Evolutionary conservation across 2,888 invertebrate genomes (phyloP), one percentile per base, ranked within the genome.

Genomic region (Eupeodes luniger): DNA sequence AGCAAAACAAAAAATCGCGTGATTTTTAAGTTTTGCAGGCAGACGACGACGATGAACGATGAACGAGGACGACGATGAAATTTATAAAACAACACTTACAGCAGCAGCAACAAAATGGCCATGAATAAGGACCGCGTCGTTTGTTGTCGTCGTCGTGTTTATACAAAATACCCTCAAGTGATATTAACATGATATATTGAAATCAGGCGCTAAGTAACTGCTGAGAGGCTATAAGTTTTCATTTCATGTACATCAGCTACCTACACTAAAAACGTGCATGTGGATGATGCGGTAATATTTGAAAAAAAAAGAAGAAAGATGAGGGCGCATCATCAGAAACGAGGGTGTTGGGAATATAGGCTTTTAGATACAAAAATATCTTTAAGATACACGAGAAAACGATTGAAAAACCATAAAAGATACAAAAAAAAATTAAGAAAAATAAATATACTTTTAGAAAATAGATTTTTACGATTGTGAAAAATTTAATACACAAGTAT

Each of bases 121-220:
- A 40, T 27, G 4, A 47, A 69, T 11, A 72, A 59, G 59, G 53
- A 47, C 57, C 36, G 40, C 9, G 40, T 40, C 40, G 40, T 40
- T 40, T 40, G 40, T 40, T 40, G 40, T 40, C 40, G 11, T 36
- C 57, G 66, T 66, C 76, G 67, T 87, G 84, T 81, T 85, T 78
- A 40, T 40, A 78, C 85, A 88, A 85, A 83, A 55, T 76, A 76
- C 81, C 74, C 76, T 72, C 81, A 78, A 88, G 78, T 81, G 74
- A 84, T 81, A 88, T 88, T 81, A 74, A 66, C 85, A 85, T 88
- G 88, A 88, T 81, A 85, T 85, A 88, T 85, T 81, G 78, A 62
- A 85, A 81, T 88, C 81, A 75, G 85, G 62, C 34, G 27, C 69
- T 85, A 85, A 85, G 64, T 88, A 83, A 69, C 77, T 78, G 88